Percentiles rank a stretch among this genome's conserved stretches.
These are phyloP conservation scores for Philonicus albiceps DNA, from an alignment of 2,888 invertebrate species.

Conservation along the genomic window DNA sequence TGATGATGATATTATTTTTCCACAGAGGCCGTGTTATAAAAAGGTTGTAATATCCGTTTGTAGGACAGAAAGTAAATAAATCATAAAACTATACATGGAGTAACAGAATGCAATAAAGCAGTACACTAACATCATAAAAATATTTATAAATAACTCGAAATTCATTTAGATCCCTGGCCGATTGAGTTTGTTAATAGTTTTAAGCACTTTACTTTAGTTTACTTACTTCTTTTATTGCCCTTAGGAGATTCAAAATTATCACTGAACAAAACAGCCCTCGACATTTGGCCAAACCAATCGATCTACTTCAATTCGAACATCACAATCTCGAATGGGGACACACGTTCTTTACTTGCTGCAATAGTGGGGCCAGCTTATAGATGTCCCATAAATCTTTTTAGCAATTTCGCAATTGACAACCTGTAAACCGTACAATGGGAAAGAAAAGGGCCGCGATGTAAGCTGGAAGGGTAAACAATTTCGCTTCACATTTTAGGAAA, in stretches of 20 bases:
- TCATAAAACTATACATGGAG: background rate
- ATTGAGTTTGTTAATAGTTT: background rate
- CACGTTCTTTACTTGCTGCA: background rate
- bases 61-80: background rate
- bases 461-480: constrained; percentile 21
- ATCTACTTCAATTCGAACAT: background rate
- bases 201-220: background rate
- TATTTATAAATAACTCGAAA: background rate
- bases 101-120: background rate
- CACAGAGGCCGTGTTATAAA: too few relatives aligned
- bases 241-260: background rate
- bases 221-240: background rate
- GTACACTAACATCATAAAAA: background rate
- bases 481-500: constrained; percentile 29
- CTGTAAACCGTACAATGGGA: constrained; percentile 41
- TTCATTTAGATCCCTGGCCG: background rate
- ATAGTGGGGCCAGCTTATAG: constrained; percentile 43
- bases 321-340: background rate
- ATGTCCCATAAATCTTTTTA: constrained; percentile 48
- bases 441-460: background rate
- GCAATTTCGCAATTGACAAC: constrained; percentile 46
- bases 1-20: too few relatives aligned
- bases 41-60: too few relatives aligned
- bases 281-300: background rate
- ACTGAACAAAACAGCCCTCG: background rate